Evolutionary conservation across 2,113 vertebrate species (phyloP).

Genomic region (Numenius arquata): DNA sequence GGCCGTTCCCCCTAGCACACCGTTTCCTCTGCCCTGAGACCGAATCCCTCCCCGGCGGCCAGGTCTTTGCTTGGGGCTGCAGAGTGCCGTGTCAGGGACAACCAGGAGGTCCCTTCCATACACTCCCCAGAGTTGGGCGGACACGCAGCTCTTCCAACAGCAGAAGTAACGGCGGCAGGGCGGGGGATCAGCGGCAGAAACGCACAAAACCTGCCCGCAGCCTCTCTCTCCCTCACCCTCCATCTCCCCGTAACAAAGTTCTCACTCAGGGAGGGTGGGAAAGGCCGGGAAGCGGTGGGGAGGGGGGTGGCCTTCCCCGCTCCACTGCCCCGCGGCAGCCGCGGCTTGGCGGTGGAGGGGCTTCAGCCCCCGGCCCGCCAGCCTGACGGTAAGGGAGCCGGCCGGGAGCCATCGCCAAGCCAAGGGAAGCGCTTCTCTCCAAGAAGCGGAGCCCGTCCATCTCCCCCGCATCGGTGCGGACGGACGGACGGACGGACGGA

Average conservation of each 20-base stretch:
- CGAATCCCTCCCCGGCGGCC: not conserved
- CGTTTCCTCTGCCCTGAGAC: not conserved
- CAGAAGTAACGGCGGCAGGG: not conserved
- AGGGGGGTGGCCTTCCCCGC: not conserved
- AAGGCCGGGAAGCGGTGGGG: not conserved
- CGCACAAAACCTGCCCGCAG: not conserved
- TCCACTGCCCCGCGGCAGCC: not conserved
- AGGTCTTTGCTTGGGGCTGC: not conserved
- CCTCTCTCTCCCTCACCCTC: not conserved
- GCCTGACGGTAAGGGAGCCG: not conserved
- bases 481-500: not conserved
- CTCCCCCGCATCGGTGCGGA: too few species aligned
- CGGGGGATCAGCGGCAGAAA: fast-evolving
- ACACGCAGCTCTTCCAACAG: not conserved
- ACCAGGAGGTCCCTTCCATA: not conserved
- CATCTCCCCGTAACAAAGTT: not conserved
- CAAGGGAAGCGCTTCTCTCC: not conserved
- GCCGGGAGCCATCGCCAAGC: not conserved
- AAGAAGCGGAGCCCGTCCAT: not conserved
- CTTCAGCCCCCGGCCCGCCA: not conserved
- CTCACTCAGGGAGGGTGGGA: not conserved
- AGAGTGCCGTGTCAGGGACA: not conserved
- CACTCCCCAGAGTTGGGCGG: not conserved
- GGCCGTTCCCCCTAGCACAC: not conserved
- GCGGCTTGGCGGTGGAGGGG: too few species aligned